Conservation (phyloP, 92 coral and sea anemone species). For the Diadumene lineata region DNA sequence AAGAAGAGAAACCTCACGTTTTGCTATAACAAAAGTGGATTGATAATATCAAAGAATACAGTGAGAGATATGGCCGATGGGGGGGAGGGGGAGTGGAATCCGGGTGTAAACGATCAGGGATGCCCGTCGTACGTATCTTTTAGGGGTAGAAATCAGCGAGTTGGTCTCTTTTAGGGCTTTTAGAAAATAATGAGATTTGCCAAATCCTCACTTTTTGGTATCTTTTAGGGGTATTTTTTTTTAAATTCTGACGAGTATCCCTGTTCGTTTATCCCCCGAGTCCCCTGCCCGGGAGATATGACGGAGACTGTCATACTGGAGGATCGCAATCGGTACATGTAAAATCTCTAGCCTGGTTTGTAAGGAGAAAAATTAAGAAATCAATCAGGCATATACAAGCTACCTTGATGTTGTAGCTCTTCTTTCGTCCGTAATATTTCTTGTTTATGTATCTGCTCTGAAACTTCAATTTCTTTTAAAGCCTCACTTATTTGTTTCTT, state of each 20-base stretch:
- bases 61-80: too few relatives aligned
- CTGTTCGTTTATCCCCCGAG: not conserved
- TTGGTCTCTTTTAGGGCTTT: not conserved
- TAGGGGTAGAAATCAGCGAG: too few relatives aligned
- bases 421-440: slow-evolving; percentile 70
- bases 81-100: too few relatives aligned
- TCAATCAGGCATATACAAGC: slow-evolving; percentile 8
- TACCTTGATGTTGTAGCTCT: slow-evolving; percentile 78
- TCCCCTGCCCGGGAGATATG: not conserved
- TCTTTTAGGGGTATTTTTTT: not conserved
- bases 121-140: too few relatives aligned
- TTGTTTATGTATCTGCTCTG: slow-evolving; percentile 71
- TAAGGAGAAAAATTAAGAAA: too few relatives aligned
- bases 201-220: not conserved
- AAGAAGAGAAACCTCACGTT: slow-evolving; percentile 63
- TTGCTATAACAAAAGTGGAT: slow-evolving; percentile 43
- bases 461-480: slow-evolving; percentile 63
- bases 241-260: not conserved
- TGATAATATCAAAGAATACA: too few relatives aligned
- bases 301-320: too few relatives aligned
- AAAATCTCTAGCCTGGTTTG: too few relatives aligned
- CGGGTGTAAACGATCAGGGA: too few relatives aligned
- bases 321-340: too few relatives aligned
- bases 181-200: too few relatives aligned
- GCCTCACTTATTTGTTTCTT: slow-evolving; percentile 83